A percentile compares a stretch with the other conserved stretches of the same genome.
Evolutionary conservation across 2,113 vertebrate species (phyloP).

Genomic region (Bubo scandiacus): DNA sequence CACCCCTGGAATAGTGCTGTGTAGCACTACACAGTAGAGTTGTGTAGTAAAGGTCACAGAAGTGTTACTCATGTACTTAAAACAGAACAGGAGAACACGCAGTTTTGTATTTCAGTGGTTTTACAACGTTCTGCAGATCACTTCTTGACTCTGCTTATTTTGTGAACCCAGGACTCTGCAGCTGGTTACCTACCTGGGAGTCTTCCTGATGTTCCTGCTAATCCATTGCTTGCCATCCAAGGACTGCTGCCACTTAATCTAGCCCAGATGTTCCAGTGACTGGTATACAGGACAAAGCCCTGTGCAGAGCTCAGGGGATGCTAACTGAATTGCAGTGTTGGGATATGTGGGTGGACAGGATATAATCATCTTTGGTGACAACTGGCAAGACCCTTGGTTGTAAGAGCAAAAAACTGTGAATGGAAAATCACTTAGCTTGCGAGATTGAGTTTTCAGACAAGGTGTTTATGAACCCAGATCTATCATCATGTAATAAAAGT

Average conservation of each 20-base stretch:
- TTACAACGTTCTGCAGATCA: not conserved
- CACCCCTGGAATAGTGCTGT: not conserved
- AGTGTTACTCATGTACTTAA: not conserved
- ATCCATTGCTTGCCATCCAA: not conserved
- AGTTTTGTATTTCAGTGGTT: not conserved
- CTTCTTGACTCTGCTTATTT: not conserved
- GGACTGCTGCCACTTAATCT: not conserved
- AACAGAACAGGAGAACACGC: not conserved
- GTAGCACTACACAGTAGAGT: not conserved
- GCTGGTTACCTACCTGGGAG: not conserved
- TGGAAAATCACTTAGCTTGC: not conserved
- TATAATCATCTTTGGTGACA: not conserved
- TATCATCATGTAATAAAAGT: not conserved
- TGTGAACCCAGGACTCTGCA: not conserved
- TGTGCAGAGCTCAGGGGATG: not conserved
- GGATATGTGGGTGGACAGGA: not conserved
- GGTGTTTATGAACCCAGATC: not conserved
- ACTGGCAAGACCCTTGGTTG: not conserved
- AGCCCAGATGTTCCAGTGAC: not conserved
- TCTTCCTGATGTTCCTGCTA: not conserved
- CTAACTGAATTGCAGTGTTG: no score
- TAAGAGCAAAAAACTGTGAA: not conserved
- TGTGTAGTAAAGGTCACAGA: not conserved
- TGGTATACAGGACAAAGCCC: not conserved
- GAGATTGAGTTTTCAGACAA: slow-evolving; percentile 18